Evolutionary conservation across 1,140 invertebrate genomes (phyloP).

Genomic region (Phymastichus coffea): DNA sequence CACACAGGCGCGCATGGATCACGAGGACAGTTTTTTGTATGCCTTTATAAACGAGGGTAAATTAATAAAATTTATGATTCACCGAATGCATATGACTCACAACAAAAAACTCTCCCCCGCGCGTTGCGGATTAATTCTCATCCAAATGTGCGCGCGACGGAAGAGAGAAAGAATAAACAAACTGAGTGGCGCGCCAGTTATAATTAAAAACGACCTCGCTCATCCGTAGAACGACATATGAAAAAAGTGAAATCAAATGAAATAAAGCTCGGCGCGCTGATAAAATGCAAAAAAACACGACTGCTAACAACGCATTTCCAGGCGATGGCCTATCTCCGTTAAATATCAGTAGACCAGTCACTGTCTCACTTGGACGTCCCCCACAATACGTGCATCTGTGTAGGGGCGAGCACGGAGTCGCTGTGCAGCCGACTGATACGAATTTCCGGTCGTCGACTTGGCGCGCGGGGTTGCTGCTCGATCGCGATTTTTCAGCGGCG

Average conservation of each 20-base stretch:
- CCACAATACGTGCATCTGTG: no score
- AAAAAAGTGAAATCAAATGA: background rate
- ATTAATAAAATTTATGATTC: constrained; percentile 28
- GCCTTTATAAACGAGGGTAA: constrained; percentile 7
- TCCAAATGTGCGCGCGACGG: no score
- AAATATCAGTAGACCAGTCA: background rate
- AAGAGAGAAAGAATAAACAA: no score
- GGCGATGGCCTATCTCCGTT: constrained; percentile 4
- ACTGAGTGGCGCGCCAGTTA: no score
- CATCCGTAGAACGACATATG: background rate
- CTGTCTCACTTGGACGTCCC: no score
- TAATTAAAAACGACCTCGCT: no score
- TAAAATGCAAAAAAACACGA: constrained; percentile 17
- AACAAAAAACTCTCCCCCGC: background rate
- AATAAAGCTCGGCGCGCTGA: constrained; percentile 1
- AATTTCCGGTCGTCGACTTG: constrained; percentile 22
- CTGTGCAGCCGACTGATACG: constrained; percentile 18
- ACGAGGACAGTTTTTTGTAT: no score
- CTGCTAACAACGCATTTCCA: background rate
- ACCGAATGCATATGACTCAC: background rate
- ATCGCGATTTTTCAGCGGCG: background rate
- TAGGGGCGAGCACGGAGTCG: no score
- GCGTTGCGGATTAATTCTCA: no score
- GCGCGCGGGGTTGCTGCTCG: background rate
- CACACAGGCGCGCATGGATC: no score